These are phyloP conservation scores for Atlantisia rogersi DNA, from an alignment of 2,113 vertebrate species.

Conservation along the genomic window DNA sequence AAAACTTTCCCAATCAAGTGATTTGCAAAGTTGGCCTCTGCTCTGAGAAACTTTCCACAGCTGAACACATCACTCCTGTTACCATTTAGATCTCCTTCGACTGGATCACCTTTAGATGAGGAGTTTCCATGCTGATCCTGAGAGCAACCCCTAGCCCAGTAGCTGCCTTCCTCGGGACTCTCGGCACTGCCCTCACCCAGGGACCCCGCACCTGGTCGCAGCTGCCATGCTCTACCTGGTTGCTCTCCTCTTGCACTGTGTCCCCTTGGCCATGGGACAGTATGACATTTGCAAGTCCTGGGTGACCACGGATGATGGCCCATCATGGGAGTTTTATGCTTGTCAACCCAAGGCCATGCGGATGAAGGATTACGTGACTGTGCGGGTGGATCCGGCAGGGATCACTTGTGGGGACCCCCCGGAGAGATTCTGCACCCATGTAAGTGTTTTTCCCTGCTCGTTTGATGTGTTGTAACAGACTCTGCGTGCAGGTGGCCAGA, in stretches of 20 bases:
- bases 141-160: constrained; percentile 73
- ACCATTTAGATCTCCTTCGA: not conserved
- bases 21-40: constrained; percentile 34
- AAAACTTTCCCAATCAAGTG: constrained; percentile 13
- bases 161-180: constrained; percentile 74
- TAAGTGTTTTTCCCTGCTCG: constrained; percentile 76
- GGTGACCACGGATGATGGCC: constrained; percentile 94
- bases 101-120: constrained; percentile 51
- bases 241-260: constrained; percentile 82
- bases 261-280: constrained; percentile 86
- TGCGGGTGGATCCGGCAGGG: constrained; percentile 91
- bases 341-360: constrained; percentile 90
- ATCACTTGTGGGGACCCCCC: constrained; percentile 95
- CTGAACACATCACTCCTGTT: not conserved
- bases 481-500: not conserved
- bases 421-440: constrained; percentile 96
- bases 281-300: constrained; percentile 98
- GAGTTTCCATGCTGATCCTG: constrained; percentile 84
- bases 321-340: constrained; percentile 95
- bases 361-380: constrained; percentile 92
- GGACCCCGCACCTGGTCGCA: constrained; percentile 24
- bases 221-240: constrained; percentile 86
- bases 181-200: constrained; percentile 30
- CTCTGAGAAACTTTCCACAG: not conserved
- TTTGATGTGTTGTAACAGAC: not conserved